Evolutionary conservation across 2,113 vertebrate genomes (phyloP).

Genomic region (Alaudala cheleensis): DNA sequence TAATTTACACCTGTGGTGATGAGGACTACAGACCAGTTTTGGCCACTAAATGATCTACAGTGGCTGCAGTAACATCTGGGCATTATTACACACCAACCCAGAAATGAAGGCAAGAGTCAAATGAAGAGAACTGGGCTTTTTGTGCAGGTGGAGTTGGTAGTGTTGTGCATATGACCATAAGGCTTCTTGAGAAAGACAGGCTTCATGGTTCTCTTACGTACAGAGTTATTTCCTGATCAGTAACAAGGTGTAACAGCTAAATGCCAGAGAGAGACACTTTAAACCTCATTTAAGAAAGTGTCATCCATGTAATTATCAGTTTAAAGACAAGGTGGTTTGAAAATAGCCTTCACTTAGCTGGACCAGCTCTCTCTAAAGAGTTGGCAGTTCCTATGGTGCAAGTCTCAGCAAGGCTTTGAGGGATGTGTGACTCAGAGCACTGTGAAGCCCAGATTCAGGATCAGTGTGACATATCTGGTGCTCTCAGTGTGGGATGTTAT

Average conservation of each 20-base stretch:
- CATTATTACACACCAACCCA: neutral
- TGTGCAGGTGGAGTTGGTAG: neutral
- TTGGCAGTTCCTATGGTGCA: neutral
- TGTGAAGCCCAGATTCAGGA: neutral
- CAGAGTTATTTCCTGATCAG: neutral
- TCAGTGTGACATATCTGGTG: neutral
- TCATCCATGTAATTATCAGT: neutral
- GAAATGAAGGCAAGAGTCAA: neutral
- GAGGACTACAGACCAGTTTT: rapidly evolving
- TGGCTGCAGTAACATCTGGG: neutral
- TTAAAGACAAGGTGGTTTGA: neutral
- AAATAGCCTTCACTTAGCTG: neutral
- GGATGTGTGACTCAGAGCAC: rapidly evolving
- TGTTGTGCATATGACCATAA: rapidly evolving
- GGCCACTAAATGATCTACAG: neutral
- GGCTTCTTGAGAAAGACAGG: neutral
- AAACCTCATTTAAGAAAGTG: neutral
- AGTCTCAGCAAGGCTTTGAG: neutral
- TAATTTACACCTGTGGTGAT: neutral
- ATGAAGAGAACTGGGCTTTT: neutral
- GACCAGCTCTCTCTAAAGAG: neutral
- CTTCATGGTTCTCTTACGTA: neutral
- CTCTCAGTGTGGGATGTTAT: neutral
- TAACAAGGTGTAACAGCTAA: neutral
- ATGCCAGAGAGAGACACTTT: neutral